Conservation (phyloP, 2,113 vertebrate genomes). For the Saccopteryx bilineata region DNA sequence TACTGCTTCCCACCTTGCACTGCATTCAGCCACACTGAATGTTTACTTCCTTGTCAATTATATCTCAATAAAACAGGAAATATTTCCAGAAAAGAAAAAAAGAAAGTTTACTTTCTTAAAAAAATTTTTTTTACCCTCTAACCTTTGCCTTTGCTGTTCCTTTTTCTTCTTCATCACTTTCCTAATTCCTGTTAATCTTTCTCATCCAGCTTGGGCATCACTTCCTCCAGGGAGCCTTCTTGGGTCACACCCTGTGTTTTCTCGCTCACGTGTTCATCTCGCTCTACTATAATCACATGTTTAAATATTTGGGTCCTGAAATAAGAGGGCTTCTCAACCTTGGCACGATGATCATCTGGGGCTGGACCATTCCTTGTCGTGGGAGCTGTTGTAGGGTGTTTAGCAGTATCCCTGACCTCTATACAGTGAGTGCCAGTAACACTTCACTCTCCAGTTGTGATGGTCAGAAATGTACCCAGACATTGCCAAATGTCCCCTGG, state of each 20-base stretch:
- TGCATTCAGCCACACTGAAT: neutral
- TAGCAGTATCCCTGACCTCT: neutral
- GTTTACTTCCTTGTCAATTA: neutral
- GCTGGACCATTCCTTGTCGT: neutral
- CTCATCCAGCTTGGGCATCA: rapidly evolving
- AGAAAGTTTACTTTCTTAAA: neutral
- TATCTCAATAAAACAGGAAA: neutral
- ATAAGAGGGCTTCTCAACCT: neutral
- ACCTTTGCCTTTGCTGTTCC: neutral
- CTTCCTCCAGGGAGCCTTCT: neutral
- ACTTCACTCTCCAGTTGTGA: neutral
- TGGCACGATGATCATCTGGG: no score
- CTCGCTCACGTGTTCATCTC: neutral
- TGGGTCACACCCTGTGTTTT: neutral
- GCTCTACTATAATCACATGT: neutral
- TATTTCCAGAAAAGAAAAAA: neutral
- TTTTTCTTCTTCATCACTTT: neutral
- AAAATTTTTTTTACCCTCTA: neutral
- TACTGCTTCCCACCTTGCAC: neutral
- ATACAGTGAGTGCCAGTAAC: neutral
- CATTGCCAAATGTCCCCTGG: neutral
- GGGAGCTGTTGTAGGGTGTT: neutral
- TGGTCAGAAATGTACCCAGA: neutral
- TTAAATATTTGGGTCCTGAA: neutral
- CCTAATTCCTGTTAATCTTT: neutral